These are phyloP conservation scores for Euzophera pinguis DNA, from an alignment of 2,888 invertebrate genomes.

Conservation along the genomic window DNA sequence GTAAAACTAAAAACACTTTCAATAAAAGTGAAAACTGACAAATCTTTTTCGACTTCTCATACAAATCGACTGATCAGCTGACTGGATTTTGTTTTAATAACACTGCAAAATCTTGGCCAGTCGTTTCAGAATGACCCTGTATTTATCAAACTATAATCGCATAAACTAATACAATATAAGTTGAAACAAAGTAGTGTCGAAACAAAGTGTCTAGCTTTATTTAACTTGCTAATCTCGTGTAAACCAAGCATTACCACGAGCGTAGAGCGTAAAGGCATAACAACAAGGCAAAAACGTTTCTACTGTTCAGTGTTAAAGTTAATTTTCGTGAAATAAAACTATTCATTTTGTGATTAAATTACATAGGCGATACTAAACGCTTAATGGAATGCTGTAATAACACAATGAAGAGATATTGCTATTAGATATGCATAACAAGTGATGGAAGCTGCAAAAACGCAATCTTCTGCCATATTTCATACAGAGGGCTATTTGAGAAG, in stretches of 20 bases:
- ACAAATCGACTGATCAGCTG: no score
- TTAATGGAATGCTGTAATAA: constrained; percentile 20
- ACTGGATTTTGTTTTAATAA: no score
- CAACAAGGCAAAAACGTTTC: not conserved
- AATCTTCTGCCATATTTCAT: not conserved
- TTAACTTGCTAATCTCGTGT: not conserved
- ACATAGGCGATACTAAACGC: constrained; percentile 15
- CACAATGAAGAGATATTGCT: constrained; percentile 21
- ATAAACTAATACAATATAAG: no score
- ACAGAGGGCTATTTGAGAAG: no score
- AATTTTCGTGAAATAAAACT: not conserved
- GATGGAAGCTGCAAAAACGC: not conserved
- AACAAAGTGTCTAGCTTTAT: no score
- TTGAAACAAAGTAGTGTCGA: no score
- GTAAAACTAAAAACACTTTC: no score
- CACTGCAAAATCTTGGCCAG: no score
- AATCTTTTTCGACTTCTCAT: no score
- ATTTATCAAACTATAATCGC: no score
- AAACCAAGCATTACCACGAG: not conserved
- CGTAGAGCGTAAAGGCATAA: not conserved
- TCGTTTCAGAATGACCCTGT: no score
- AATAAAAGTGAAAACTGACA: no score
- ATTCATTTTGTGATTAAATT: not conserved
- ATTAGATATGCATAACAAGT: constrained; percentile 16
- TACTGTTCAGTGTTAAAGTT: not conserved